A percentile compares a stretch with the other conserved stretches of the same genome.
phyloP scores from a whole-genome alignment of 2,113 vertebrate genomes.

The Oriolus oriolus region DNA sequence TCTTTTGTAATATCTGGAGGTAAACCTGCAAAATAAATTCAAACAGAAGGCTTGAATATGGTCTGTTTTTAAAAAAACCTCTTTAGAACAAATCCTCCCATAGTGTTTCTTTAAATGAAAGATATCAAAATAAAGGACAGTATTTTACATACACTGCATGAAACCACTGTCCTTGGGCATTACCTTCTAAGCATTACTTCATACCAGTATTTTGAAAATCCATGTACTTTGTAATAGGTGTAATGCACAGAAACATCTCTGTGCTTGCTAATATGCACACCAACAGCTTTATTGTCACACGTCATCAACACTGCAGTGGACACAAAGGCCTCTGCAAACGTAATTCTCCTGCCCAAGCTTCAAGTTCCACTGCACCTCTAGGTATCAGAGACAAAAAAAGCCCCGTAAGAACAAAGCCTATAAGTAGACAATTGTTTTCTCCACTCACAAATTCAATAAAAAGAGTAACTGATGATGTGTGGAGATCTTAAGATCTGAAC shows the following conservation, averaged over 20 bases:
- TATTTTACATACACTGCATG: background rate
- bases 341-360: background rate
- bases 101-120: background rate
- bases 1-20: constrained; percentile 90
- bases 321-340: background rate
- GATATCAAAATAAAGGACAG: background rate
- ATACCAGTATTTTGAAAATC: background rate
- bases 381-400: rapidly evolving
- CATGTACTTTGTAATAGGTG: background rate
- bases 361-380: background rate
- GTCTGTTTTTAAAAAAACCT: background rate
- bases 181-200: background rate
- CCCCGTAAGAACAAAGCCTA: background rate
- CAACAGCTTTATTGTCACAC: background rate
- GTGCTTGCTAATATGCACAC: background rate
- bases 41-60: background rate
- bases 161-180: background rate
- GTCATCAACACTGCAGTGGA: rapidly evolving
- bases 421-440: background rate
- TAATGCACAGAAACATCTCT: background rate
- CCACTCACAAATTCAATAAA: background rate
- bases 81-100: background rate
- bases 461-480: background rate
- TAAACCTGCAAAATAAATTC: constrained; percentile 76
- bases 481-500: background rate